phyloP scores from a whole-genome alignment of 2,888 invertebrate genomes.

The Mesorhabditis belari region DNA sequence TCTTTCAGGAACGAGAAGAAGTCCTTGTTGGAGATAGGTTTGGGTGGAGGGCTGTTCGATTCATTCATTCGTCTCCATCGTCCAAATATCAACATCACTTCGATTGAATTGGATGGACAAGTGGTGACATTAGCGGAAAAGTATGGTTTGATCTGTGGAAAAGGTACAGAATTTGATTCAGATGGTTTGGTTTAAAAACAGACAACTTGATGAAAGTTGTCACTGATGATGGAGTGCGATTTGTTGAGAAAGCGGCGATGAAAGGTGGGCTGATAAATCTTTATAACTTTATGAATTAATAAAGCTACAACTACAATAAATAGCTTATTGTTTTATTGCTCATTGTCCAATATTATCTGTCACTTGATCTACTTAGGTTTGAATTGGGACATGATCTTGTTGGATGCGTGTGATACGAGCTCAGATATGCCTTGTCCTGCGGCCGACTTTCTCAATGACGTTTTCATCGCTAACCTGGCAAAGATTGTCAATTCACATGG shows the following conservation, averaged over 20 bases:
- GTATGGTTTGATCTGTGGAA: slow-evolving; percentile 28
- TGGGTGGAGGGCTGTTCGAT: not conserved
- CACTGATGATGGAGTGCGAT: not conserved
- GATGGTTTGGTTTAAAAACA: slow-evolving; percentile 11
- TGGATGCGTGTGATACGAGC: slow-evolving; percentile 22
- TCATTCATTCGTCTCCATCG: not conserved
- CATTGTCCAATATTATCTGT: slow-evolving; percentile 1
- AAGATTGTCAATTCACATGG: not conserved
- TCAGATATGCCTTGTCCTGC: slow-evolving; percentile 18
- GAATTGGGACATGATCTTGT: slow-evolving; percentile 16
- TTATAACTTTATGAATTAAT: too few relatives aligned
- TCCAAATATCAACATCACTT: slow-evolving; percentile 21
- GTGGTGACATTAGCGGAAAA: slow-evolving; percentile 21
- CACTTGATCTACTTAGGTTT: not conserved
- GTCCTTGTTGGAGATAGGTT: not conserved
- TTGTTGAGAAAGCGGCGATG: not conserved
- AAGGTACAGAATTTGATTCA: too few relatives aligned
- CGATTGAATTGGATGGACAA: slow-evolving; percentile 17
- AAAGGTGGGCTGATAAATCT: not conserved
- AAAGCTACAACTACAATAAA: too few relatives aligned
- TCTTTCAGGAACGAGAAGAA: not conserved
- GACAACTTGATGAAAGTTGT: not conserved
- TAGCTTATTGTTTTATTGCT: too few relatives aligned
- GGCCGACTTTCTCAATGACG: slow-evolving; percentile 6
- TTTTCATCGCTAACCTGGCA: slow-evolving; percentile 7